A percentile compares a stretch with the other conserved stretches of the same genome.
These are phyloP conservation scores for Turritopsis dohrnii DNA, from an alignment of 30 jellyfish, hydroid and myxozoan species.

Conservation along the genomic window DNA sequence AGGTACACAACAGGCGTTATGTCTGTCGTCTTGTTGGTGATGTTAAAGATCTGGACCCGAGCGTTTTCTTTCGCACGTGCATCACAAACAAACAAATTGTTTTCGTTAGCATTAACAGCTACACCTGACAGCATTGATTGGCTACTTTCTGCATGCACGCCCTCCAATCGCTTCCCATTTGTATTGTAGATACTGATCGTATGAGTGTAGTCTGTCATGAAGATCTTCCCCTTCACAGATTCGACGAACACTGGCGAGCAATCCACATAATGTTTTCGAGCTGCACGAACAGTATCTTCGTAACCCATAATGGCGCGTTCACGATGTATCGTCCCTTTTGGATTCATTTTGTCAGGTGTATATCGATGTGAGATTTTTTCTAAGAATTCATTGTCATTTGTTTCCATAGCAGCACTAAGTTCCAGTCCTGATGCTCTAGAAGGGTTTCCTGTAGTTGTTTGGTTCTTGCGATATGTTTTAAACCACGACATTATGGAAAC, in stretches of 20 bases:
- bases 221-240: constrained; percentile 5
- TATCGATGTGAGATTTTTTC: constrained; percentile 1
- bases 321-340: constrained; percentile 8
- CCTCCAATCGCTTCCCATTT: constrained; percentile 10
- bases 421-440: background rate
- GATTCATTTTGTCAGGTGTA: constrained; percentile 13
- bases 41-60: constrained; percentile 31
- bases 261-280: constrained; percentile 14
- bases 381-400: background rate
- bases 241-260: constrained; percentile 18
- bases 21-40: background rate
- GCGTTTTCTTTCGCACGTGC: constrained; percentile 32
- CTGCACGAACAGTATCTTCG: constrained; percentile 23
- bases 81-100: constrained; percentile 31
- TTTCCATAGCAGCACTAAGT: background rate
- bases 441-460: background rate
- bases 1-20: constrained; percentile 25
- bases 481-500: background rate
- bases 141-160: constrained; percentile 22
- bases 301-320: constrained; percentile 19
- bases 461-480: background rate
- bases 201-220: constrained; percentile 29
- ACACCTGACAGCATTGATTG: constrained; percentile 28
- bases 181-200: constrained; percentile 21
- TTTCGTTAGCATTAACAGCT: constrained; percentile 24